Conservation (phyloP, 2,797 vertebrate genomes). For the Peromyscus attwateri region DNA sequence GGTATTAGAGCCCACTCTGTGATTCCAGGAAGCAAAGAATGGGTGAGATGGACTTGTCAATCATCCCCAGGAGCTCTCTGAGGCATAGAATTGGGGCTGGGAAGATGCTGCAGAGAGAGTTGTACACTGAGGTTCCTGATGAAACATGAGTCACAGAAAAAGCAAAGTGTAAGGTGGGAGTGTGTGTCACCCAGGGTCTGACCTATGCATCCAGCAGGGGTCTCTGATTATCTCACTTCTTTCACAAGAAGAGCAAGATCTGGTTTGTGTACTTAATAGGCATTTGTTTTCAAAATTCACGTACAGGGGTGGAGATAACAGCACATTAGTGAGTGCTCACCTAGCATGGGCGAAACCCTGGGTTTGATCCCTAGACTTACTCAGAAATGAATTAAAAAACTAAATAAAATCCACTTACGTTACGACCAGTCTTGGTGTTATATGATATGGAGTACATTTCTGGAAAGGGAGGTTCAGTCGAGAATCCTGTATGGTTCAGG, state of each 20-base stretch:
- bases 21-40: background rate
- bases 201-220: background rate
- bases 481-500: background rate
- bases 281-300: background rate
- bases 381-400: background rate
- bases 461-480: background rate
- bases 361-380: background rate
- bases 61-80: accelerated
- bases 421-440: background rate
- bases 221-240: background rate
- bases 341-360: background rate
- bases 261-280: background rate
- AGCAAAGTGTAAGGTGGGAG: accelerated
- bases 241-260: background rate
- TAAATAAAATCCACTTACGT: background rate
- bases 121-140: too few relatives aligned
- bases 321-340: too few relatives aligned
- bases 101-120: accelerated
- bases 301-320: background rate
- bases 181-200: too few relatives aligned
- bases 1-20: background rate
- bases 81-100: too few relatives aligned
- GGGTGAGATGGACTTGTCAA: background rate
- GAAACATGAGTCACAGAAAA: background rate
- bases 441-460: background rate